Evolutionary conservation across 2,888 invertebrate genomes (phyloP).

Genomic region (Drosophila mayaguana): DNA sequence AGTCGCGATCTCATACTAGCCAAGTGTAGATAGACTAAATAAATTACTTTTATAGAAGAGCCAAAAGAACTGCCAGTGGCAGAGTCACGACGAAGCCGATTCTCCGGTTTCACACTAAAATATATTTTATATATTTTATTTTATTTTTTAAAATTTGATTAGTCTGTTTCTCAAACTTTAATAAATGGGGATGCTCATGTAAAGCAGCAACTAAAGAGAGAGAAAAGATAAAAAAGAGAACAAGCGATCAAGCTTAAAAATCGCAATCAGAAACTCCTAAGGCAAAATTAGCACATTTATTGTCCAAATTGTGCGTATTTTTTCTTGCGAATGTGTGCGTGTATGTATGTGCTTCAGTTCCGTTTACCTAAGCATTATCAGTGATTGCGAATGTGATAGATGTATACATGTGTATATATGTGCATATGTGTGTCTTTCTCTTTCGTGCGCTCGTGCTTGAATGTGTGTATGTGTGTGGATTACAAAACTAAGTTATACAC

Average conservation of each 20-base stretch:
- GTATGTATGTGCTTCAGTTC: constrained; percentile 15
- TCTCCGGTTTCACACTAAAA: constrained; percentile 34
- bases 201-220: constrained; percentile 6
- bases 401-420: constrained; percentile 17
- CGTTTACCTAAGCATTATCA: constrained; percentile 54
- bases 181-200: constrained; percentile 15
- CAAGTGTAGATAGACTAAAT: constrained; percentile 50
- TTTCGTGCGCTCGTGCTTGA: neutral
- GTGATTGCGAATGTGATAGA: constrained; percentile 60
- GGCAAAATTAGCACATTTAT: constrained; percentile 67
- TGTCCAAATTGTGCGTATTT: constrained; percentile 52
- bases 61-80: constrained; percentile 16
- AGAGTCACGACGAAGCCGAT: neutral
- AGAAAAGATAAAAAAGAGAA: neutral
- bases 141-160: neutral
- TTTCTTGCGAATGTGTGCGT: constrained; percentile 16
- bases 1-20: constrained; percentile 10
- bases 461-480: constrained; percentile 14
- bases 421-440: constrained; percentile 14
- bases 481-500: constrained; percentile 28
- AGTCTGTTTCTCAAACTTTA: constrained; percentile 3
- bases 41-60: constrained; percentile 50
- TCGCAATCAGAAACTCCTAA: constrained; percentile 24
- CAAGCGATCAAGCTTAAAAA: constrained; percentile 19
- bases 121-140: neutral